These are phyloP conservation scores for Dolichopus griseipennis DNA, from an alignment of 2,888 invertebrate species.

Conservation along the genomic window DNA sequence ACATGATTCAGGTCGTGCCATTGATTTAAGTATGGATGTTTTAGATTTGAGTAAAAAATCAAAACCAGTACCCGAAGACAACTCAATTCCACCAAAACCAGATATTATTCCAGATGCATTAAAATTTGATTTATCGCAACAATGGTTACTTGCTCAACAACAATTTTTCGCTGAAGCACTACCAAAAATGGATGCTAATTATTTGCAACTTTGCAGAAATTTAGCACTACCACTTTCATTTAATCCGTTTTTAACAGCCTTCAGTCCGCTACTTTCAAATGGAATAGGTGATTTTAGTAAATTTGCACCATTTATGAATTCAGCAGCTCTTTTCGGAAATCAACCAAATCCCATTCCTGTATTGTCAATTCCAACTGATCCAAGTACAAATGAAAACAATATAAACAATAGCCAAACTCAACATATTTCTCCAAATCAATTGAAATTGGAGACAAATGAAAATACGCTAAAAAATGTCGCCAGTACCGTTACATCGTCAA, in stretches of 20 bases:
- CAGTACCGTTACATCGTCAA: constrained; percentile 23
- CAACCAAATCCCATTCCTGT: constrained; percentile 10
- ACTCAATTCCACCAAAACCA: constrained; percentile 17
- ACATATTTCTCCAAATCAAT: constrained; percentile 23
- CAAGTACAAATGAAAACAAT: constrained; percentile 12
- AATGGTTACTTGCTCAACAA: constrained; percentile 57
- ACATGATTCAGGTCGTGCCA: constrained; percentile 49
- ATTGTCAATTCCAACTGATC: constrained; percentile 13
- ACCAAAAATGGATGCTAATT: constrained; percentile 52
- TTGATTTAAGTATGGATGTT: constrained; percentile 70
- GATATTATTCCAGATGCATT: constrained; percentile 39
- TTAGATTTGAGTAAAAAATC: constrained; percentile 76
- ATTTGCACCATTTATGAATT: constrained; percentile 45
- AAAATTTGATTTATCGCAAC: constrained; percentile 46
- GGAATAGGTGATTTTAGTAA: constrained; percentile 52
- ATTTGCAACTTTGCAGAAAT: constrained; percentile 54
- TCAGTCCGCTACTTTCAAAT: constrained; percentile 49
- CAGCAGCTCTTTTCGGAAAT: constrained; percentile 19
- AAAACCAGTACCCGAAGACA: constrained; percentile 23
- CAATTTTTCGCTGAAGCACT: constrained; percentile 54
- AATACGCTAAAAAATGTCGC: constrained; percentile 23
- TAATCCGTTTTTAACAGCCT: constrained; percentile 53
- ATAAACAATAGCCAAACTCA: constrained; percentile 11
- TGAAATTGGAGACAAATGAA: constrained; percentile 23
- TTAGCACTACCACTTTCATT: constrained; percentile 51